Evolutionary conservation across 2,797 vertebrate genomes (phyloP).

Genomic region (Liasis olivaceus): DNA sequence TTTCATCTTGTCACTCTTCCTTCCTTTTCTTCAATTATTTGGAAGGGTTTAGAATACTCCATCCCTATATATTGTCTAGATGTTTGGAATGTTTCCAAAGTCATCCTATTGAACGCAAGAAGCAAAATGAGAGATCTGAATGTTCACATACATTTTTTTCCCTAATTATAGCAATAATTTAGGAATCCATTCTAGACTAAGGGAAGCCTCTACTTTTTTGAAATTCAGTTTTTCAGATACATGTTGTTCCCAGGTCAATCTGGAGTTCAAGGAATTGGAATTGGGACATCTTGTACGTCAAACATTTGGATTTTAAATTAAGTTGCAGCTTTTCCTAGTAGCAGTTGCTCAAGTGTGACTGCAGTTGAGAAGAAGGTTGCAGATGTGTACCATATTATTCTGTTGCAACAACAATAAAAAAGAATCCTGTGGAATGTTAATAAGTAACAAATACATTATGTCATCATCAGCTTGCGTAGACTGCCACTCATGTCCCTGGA

Average conservation of each 20-base stretch:
- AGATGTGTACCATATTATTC: background rate
- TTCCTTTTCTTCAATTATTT: background rate
- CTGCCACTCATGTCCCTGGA: background rate
- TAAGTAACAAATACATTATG: background rate
- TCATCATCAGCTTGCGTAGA: background rate
- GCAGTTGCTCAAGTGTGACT: background rate
- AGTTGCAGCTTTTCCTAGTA: background rate
- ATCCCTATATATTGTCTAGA: background rate
- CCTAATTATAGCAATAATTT: background rate
- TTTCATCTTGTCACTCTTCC: background rate
- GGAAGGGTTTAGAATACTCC: background rate
- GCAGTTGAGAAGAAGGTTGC: conserved; percentile 6
- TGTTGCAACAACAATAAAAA: background rate
- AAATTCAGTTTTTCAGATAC: background rate
- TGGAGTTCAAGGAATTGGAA: background rate
- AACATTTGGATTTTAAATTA: background rate
- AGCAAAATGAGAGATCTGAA: background rate
- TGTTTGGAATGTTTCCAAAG: background rate
- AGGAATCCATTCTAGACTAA: background rate
- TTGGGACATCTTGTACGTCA: background rate
- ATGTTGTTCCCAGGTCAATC: background rate
- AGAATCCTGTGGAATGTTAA: background rate
- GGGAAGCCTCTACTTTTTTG: background rate
- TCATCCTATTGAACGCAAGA: background rate
- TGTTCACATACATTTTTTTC: background rate